Base-by-base conservation (phyloP, 2,888 invertebrate species). In the Pedicia rivosa region DNA sequence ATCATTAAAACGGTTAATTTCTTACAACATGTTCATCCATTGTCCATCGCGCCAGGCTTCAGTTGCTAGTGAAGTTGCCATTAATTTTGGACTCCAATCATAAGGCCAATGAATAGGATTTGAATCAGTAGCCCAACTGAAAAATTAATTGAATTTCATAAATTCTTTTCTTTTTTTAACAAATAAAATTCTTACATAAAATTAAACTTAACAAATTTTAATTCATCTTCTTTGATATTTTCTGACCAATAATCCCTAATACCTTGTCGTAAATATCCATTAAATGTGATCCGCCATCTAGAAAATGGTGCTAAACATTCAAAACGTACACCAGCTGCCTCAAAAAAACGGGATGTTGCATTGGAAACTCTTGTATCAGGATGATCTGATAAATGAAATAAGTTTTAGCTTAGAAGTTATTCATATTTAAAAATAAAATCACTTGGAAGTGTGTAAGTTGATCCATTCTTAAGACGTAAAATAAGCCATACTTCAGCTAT, bases 271-370 rank as follows among this genome's bases (percentile, higher is more conserved):
- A 82, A 54, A n/a, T 75, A 54, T 2, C 83, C 83, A 53, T 78
- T 80, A 53, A 67, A 84, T 20, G 70, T 55, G 13, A 84, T 62
- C 48, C 79, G 65, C 63, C 77, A 66, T 38, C 67, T 63, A 40
- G 56, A 56, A 49, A 70, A 66, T 0, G 74, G 68, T 47, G 78
- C 72, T 29, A 78, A 47, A 27, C 71, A 59, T 46, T 72, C 70
- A 19, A 83, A 63, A 44, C 66, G 67, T 26, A 83, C 53, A 1
- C 71, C 74, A 13, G 61, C 65, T 0, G 68, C 67, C 42, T 63
- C 64, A 74, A 75, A 77, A 42, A 62, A 57, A 51, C 64, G 63
- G 4, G 54, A 53, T 1, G 58, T 57, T 7, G 56, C 54, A 45
- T 62, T 61, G 32, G 37, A 57, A 40, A 61, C 47, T 20, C 50